A percentile compares a stretch with the other conserved stretches of the same genome.
These are phyloP conservation scores for Petrocephalus microphthalmus DNA, from an alignment of 2,113 vertebrate species.

Conservation along the genomic window DNA sequence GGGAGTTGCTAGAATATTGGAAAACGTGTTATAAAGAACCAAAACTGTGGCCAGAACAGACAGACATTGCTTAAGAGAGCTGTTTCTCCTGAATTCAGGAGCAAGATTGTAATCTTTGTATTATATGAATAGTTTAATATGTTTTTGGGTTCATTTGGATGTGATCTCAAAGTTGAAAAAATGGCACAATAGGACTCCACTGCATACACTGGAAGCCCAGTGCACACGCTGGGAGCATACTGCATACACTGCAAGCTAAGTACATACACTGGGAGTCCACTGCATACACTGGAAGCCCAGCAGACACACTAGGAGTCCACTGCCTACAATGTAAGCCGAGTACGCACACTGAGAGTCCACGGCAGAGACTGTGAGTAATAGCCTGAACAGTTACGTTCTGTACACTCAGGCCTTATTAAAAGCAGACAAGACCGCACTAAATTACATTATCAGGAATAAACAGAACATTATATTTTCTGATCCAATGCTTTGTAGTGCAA, in stretches of 20 bases:
- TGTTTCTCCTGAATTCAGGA: neutral
- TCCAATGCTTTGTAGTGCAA: slow-evolving; percentile 52
- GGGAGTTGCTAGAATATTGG: neutral
- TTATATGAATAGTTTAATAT: neutral
- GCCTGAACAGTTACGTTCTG: slow-evolving; percentile 24
- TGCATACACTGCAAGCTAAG: too few species aligned
- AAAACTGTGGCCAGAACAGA: neutral
- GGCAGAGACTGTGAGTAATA: neutral
- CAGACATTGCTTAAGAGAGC: neutral
- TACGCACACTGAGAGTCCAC: neutral
- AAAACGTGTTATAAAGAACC: neutral
- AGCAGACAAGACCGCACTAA: slow-evolving; percentile 54
- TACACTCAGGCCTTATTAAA: slow-evolving; percentile 34
- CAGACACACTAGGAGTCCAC: neutral
- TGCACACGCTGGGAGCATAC: neutral
- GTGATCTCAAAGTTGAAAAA: neutral
- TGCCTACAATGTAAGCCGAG: neutral
- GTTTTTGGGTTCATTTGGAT: neutral
- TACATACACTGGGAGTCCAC: neutral
- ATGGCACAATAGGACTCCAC: neutral
- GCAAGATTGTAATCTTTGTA: neutral
- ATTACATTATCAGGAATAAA: slow-evolving; percentile 59
- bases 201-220: neutral
- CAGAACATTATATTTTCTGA: slow-evolving; percentile 64
- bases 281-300: neutral